Evolutionary conservation across 1,140 invertebrate species (phyloP).

Genomic region (Oedothorax gibbosus): DNA sequence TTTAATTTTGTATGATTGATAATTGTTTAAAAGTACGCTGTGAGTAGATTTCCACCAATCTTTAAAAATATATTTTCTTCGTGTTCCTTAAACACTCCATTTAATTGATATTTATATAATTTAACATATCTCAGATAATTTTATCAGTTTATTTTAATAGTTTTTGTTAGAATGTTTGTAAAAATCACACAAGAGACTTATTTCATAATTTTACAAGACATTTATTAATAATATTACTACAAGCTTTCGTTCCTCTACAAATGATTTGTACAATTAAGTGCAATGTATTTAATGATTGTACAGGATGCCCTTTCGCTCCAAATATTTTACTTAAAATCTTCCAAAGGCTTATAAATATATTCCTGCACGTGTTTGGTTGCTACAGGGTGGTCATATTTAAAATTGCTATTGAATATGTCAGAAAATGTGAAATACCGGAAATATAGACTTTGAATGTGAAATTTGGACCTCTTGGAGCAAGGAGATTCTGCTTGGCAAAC

Average conservation of each 20-base stretch:
- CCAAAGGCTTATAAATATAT: conserved; percentile 9
- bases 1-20: too few species aligned
- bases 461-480: too few species aligned
- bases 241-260: conserved; percentile 58
- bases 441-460: too few species aligned
- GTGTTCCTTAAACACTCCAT: too few species aligned
- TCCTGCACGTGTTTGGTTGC: conserved; percentile 4
- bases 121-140: not conserved
- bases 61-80: too few species aligned
- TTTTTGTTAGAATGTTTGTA: not conserved
- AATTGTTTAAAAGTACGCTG: too few species aligned
- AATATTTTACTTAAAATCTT: conserved; percentile 5
- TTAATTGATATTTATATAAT: too few species aligned
- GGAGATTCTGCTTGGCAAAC: too few species aligned
- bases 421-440: too few species aligned
- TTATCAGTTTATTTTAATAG: not conserved
- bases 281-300: conserved; percentile 57
- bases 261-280: conserved; percentile 61
- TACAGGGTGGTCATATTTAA: not conserved
- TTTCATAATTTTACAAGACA: conserved; percentile 50
- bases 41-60: too few species aligned
- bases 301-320: conserved; percentile 27
- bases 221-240: conserved; percentile 60
- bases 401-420: not conserved
- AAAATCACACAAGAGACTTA: not conserved